These are phyloP conservation scores for Nasonia vitripennis DNA, from an alignment of 1,140 invertebrate genomes.

Conservation along the genomic window DNA sequence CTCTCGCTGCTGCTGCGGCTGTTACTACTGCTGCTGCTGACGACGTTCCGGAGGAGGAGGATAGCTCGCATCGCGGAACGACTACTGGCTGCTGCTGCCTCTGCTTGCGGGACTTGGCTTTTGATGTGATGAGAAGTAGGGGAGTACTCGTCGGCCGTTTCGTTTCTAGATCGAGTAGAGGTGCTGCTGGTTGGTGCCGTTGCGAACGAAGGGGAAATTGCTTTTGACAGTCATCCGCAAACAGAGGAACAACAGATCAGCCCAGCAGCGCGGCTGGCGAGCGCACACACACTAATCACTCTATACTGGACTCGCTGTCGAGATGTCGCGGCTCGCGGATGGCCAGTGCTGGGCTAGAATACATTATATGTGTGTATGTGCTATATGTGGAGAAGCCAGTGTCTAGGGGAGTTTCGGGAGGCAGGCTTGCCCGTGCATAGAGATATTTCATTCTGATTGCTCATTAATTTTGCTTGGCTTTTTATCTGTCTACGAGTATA, in stretches of 20 bases:
- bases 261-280: conserved; percentile 12
- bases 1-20: neutral
- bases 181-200: neutral
- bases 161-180: neutral
- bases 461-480: too few relatives aligned
- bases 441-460: too few relatives aligned
- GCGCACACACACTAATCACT: conserved; percentile 5
- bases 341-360: neutral
- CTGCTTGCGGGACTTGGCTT: conserved; percentile 15
- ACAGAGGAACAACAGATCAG: conserved; percentile 52
- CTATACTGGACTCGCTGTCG: neutral
- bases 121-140: neutral
- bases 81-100: conserved; percentile 3
- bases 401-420: too few relatives aligned
- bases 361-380: too few relatives aligned
- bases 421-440: too few relatives aligned
- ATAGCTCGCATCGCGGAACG: conserved; percentile 49
- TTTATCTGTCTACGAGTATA: too few relatives aligned
- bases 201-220: neutral
- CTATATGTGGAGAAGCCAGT: too few relatives aligned
- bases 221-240: conserved; percentile 71
- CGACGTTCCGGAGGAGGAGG: conserved; percentile 44
- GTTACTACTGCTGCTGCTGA: neutral
- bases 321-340: neutral
- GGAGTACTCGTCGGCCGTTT: neutral